Evolutionary conservation across 2,113 vertebrate genomes (phyloP), one percentile per base, ranked within the genome.

Genomic region (Silurus meridionalis): DNA sequence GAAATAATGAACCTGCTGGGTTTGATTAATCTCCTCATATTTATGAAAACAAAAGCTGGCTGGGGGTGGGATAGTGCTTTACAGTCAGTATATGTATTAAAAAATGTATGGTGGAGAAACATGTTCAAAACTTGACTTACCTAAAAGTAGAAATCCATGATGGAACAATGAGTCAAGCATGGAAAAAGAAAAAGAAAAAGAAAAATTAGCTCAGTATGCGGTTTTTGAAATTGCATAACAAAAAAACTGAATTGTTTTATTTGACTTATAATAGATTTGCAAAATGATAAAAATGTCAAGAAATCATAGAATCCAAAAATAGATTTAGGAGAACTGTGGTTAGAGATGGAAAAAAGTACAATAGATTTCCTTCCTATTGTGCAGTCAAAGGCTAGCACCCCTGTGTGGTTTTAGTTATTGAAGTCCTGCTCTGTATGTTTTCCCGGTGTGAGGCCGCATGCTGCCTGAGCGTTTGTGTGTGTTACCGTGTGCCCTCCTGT

Each of bases 51-150:
- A 37, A 78, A 8, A 53, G 37, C 58, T 67, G 23, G 74, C 60
- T 19, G 48, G 28, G 19, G 19, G 74, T 17, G 25, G 71, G 28
- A 23, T 52, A 23, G 14, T 64, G 60, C 61, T 85, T 63, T 78
- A 85, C n/a, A 66, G 23, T 52, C 48, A 72, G n/a, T 64, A 72
- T 60, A 37, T 80, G 48, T 8, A 61, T 37, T 19, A 52, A 72
- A 72, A 28, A 11, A 69, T 74, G 52, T 58, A 79, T 50, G 15
- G n/a, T 74, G 10, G 46, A 10, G 25, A 75, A 66, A 46, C 11
- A n/a, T 75, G 75, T 28, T 69, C 55, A 85, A 84, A 74, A 83
- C 37, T 48, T 52, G 19, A 88, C 82, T 83, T 94, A 95, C 94
- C 94, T 95, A 87, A 15, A 66, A 84, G 81, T 82, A 88, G 80